Evolutionary conservation across 2,797 vertebrate genomes (phyloP), one percentile per base, ranked within the genome.

Genomic region (Siniperca obscura): DNA sequence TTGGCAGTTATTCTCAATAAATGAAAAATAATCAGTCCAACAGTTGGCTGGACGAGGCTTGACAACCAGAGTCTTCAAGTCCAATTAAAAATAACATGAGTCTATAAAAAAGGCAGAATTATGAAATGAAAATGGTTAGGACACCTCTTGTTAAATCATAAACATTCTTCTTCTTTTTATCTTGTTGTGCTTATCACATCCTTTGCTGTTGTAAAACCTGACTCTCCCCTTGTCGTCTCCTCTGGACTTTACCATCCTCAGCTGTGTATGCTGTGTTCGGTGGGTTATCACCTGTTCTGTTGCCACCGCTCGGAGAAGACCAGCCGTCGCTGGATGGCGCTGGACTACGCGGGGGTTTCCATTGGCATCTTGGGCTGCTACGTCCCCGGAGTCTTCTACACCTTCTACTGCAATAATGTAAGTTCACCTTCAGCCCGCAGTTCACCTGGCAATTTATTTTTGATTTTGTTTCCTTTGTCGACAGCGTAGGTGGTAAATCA

Each of bases 241-340:
- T 36, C 59, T 65, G 67, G 30, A 14, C 38, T 10, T 16, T 16
- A 38, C 21, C 59, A 1, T 21, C 64, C 81, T n/a, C 78, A 99
- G 98, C 95, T 99, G 71, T 98, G 98, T 22, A 98, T 99, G 97
- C 96, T 99, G 55, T 99, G 98, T 87, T 99, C 98, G 0, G 97
- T 97, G 73, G 98, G 98, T 13, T 98, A 96, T 80, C 98, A 99
- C 87, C 94, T 99, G 16, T 99, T 99, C 94, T 97, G 97, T 77
- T 98, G 98, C 78, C 98, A 99, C 88, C 97, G 98, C 80, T 99
- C 98, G 0, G 98, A 99, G 92, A 98, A 99, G 92, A 98, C 97
- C 27, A 97, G 97, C 88, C 96, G 97, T 25, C 96, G 98, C 85
- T 99, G 98, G 98, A 97, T 98, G 97, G 97, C 98, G 0, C 90